Conservation (phyloP, 2,888 invertebrate genomes). For the Abrostola triplasia region DNA sequence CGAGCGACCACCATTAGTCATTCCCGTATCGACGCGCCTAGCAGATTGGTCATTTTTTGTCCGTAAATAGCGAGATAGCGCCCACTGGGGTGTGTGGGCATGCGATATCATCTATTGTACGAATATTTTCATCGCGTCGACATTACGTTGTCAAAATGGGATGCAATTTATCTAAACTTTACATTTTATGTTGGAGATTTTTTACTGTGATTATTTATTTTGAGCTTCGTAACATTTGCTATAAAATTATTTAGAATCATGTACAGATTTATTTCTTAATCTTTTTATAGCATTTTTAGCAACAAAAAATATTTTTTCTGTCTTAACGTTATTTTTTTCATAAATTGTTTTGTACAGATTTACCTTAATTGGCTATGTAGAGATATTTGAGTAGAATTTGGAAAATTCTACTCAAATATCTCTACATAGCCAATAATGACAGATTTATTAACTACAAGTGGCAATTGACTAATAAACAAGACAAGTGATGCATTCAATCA, state of each 20-base stretch:
- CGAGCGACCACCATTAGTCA: slow-evolving; percentile 82
- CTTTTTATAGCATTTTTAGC: too few species aligned
- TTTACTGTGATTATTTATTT: slow-evolving; percentile 49
- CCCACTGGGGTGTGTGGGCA: slow-evolving; percentile 70
- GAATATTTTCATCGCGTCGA: slow-evolving; percentile 53
- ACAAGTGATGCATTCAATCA: slow-evolving; percentile 74
- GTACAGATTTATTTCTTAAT: too few species aligned
- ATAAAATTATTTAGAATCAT: background rate
- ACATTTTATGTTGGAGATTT: slow-evolving; percentile 43
- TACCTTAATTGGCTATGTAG: too few species aligned
- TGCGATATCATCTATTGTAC: slow-evolving; percentile 64
- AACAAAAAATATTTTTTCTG: too few species aligned
- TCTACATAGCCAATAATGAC: slow-evolving; percentile 13
- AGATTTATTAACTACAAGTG: slow-evolving; percentile 46
- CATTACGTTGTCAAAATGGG: slow-evolving; percentile 54
- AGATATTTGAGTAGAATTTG: too few species aligned
- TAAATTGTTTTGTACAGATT: too few species aligned
- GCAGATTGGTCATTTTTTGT: slow-evolving; percentile 84
- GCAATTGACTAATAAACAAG: slow-evolving; percentile 62
- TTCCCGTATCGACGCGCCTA: slow-evolving; percentile 79
- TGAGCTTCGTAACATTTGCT: slow-evolving; percentile 19
- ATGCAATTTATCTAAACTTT: slow-evolving; percentile 52
- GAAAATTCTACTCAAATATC: too few species aligned
- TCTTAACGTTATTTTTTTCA: too few species aligned
- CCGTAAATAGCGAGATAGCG: slow-evolving; percentile 69